Percentiles rank a stretch among this genome's conserved stretches.
phyloP scores from a whole-genome alignment of 1,140 invertebrate species.

The Lineus longissimus region DNA sequence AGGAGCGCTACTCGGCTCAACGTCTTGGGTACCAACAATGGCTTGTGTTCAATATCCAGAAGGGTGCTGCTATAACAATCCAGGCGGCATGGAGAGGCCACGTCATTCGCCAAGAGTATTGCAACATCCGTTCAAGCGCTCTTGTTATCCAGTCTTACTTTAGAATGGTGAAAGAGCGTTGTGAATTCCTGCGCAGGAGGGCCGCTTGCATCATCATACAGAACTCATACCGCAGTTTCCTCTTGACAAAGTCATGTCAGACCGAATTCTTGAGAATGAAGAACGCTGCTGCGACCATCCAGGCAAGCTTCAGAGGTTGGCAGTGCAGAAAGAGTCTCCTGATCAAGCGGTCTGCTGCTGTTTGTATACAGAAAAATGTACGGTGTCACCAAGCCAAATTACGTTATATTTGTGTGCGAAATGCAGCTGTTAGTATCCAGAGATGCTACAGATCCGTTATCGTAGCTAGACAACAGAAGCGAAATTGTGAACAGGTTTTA shows the following conservation, averaged over 20 bases:
- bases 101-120: not conserved
- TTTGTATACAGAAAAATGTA: not conserved
- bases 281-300: constrained; percentile 12
- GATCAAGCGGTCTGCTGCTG: not conserved
- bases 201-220: constrained; percentile 26
- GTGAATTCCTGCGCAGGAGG: not conserved
- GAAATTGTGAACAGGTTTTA: not conserved
- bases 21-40: not conserved
- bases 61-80: constrained; percentile 10
- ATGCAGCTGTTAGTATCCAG: constrained; percentile 16
- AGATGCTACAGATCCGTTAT: constrained; percentile 10
- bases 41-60: not conserved
- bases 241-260: constrained; percentile 15
- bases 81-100: constrained; percentile 18
- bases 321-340: not conserved
- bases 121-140: not conserved
- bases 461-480: not conserved
- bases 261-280: constrained; percentile 10
- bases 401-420: constrained; percentile 5
- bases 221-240: constrained; percentile 1
- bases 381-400: not conserved
- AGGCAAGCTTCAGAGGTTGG: constrained; percentile 8
- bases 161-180: not conserved
- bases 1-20: not conserved
- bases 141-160: not conserved